These are phyloP conservation scores for Xanthia togata DNA, from an alignment of 2,888 invertebrate species.

Conservation along the genomic window DNA sequence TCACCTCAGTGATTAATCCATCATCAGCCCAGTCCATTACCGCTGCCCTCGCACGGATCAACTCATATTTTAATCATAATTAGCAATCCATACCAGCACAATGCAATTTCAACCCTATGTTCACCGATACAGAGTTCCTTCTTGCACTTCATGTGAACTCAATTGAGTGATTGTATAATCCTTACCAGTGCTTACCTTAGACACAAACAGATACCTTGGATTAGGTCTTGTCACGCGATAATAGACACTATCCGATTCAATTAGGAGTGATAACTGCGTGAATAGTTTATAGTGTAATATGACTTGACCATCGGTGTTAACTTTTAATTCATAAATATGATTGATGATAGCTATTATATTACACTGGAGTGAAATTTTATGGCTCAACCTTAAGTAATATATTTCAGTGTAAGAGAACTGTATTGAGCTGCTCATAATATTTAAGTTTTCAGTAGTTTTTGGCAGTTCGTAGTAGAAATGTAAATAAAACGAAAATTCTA, in stretches of 20 bases:
- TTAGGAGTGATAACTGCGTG: constrained; percentile 46
- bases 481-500: constrained; percentile 28
- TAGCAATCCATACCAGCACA: constrained; percentile 33
- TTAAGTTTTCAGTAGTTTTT: constrained; percentile 13
- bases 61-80: constrained; percentile 67
- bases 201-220: constrained; percentile 60
- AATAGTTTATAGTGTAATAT: constrained; percentile 17
- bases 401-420: constrained; percentile 7
- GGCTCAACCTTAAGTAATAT: constrained; percentile 9
- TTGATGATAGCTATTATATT: constrained; percentile 46
- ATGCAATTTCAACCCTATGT: constrained; percentile 42
- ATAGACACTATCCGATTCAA: constrained; percentile 33
- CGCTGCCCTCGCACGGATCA: constrained; percentile 49
- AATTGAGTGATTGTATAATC: constrained; percentile 63
- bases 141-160: constrained; percentile 10
- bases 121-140: neutral
- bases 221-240: constrained; percentile 53
- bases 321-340: constrained; percentile 61
- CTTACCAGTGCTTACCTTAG: constrained; percentile 59
- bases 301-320: constrained; percentile 45
- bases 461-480: constrained; percentile 4
- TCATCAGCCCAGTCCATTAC: constrained; percentile 53
- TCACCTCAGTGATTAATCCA: constrained; percentile 52
- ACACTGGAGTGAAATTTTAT: constrained; percentile 35
- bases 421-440: constrained; percentile 27